A percentile compares a stretch with the other conserved stretches of the same genome.
phyloP scores from a whole-genome alignment of 1,140 invertebrate genomes.

The Delia radicum region DNA sequence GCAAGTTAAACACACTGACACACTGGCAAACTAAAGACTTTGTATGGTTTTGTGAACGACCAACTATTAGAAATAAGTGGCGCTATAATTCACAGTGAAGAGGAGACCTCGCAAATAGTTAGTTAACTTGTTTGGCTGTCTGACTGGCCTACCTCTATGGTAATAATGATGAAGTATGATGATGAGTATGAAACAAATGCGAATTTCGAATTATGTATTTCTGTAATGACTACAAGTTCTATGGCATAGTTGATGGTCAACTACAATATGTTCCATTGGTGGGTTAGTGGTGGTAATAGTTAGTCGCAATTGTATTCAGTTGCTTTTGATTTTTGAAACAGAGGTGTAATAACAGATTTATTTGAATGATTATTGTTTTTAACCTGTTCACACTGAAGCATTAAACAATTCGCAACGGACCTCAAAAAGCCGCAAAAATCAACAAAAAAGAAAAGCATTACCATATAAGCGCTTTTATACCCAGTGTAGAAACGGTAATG shows the following conservation, averaged over 20 bases:
- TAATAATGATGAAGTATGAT: neutral
- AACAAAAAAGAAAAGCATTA: too few relatives aligned
- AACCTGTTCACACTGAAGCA: neutral
- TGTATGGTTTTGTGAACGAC: neutral
- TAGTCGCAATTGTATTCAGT: neutral
- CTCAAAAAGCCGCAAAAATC: too few relatives aligned
- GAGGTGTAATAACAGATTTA: neutral
- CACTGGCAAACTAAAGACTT: neutral
- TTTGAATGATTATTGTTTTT: neutral
- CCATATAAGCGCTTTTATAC: too few relatives aligned
- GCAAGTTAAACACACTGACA: neutral
- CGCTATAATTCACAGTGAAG: slow-evolving; percentile 18
- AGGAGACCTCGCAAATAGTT: slow-evolving; percentile 11
- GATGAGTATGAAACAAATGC: neutral
- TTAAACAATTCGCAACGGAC: too few relatives aligned
- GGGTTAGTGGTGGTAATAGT: neutral
- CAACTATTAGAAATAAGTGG: slow-evolving; percentile 7
- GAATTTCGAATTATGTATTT: neutral
- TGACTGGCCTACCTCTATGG: neutral
- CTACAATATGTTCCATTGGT: neutral
- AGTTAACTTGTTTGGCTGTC: too few relatives aligned
- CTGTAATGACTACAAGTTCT: slow-evolving; percentile 1
- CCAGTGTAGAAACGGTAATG: too few relatives aligned
- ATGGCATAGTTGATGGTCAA: slow-evolving; percentile 22
- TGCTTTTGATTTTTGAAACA: too few relatives aligned